Percentiles rank a stretch among this genome's conserved stretches.
phyloP scores from a whole-genome alignment of 1,140 invertebrate species.

The Dolichoris vasculosae region DNA sequence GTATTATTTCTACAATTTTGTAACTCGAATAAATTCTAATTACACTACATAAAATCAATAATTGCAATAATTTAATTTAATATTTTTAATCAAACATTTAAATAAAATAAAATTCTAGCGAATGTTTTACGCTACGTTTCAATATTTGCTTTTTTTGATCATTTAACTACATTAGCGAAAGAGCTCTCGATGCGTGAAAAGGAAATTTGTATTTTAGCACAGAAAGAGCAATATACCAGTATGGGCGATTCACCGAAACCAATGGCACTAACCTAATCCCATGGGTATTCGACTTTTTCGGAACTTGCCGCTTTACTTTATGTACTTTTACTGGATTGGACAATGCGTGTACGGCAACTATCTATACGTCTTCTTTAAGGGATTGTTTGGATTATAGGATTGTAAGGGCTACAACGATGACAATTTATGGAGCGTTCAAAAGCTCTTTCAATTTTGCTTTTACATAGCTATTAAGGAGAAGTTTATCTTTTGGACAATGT shows the following conservation, averaged over 20 bases:
- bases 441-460: not conserved
- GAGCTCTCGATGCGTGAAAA: not conserved
- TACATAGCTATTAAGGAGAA: not conserved
- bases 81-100: not conserved
- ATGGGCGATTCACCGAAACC: not conserved
- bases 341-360: not conserved
- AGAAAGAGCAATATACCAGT: too few species aligned
- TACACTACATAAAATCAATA: too few species aligned
- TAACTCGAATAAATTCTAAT: too few species aligned
- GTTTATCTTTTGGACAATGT: not conserved
- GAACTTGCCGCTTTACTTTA: not conserved
- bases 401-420: not conserved
- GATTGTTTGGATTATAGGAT: too few species aligned
- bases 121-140: not conserved
- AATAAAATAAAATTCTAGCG: not conserved
- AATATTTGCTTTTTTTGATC: not conserved
- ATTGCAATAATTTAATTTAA: too few species aligned
- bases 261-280: not conserved
- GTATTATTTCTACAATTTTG: too few species aligned
- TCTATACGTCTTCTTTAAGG: not conserved
- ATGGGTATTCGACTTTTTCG: not conserved
- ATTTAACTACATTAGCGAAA: not conserved
- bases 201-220: too few species aligned
- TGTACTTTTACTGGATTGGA: not conserved
- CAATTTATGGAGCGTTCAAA: not conserved